Conservation (phyloP, 2,113 vertebrate genomes). For the Serilophus lunatus region DNA sequence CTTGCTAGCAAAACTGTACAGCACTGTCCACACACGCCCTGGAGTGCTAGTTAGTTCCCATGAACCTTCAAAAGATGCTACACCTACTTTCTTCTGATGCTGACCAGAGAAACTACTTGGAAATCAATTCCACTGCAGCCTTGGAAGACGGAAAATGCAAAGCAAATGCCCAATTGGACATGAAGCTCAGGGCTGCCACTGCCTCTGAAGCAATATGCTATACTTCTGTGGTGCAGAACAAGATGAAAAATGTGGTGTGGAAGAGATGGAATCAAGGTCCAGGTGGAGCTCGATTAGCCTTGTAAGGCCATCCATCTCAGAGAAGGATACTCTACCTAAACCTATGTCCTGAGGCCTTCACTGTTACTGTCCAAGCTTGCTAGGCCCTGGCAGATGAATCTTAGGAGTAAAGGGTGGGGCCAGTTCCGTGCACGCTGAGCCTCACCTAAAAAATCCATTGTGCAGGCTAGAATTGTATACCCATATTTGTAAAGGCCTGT, state of each 20-base stretch:
- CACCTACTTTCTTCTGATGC: not conserved
- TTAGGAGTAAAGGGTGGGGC: no score
- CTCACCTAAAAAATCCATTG: no score
- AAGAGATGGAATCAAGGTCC: not conserved
- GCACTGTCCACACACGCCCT: not conserved
- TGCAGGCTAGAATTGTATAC: no score
- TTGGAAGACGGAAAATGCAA: not conserved
- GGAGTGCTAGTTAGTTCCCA: rapidly evolving
- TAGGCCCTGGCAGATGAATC: no score
- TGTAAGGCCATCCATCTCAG: no score
- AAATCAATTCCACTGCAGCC: not conserved
- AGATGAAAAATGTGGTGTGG: not conserved
- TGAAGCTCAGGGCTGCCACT: not conserved
- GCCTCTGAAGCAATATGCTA: rapidly evolving
- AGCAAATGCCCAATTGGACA: not conserved
- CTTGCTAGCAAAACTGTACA: not conserved
- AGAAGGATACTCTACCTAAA: no score
- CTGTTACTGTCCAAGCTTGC: no score
- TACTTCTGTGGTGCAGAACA: not conserved
- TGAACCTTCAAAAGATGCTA: not conserved
- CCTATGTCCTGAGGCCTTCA: no score
- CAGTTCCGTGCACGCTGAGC: no score
- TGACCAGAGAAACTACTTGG: not conserved
- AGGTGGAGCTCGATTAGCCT: no score
- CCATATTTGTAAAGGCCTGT: no score